Base-by-base conservation (phyloP, 2,113 vertebrate genomes). In the Mirza zaza region DNA sequence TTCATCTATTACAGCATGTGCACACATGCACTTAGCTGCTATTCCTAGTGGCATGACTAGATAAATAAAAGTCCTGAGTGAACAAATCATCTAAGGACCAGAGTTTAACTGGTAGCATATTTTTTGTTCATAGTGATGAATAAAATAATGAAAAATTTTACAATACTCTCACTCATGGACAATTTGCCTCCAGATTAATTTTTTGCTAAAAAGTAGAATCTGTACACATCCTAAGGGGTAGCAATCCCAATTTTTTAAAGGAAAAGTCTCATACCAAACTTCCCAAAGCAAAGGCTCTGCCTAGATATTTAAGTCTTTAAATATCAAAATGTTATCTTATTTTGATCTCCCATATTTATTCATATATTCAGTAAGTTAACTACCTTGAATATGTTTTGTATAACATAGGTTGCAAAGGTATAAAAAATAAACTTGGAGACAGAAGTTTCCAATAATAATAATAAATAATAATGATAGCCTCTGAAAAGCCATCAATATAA, bases 71-170 rank as follows among this genome's bases (percentile, higher is more conserved):
- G 25, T 5, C 36, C 39, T 77, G 17, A 8, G 15, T 57, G 15
- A 84, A 91, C 4, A 87, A 79, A 83, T 79, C 5, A 94, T 45
- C 18, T 29, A 97, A 73, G 18, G 9, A 73, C 17, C 34, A 71
- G 7, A 59, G 2, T 25, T 67, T 79, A 94, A 65, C 34, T 12
- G 5, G 2, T 77, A 82, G 42, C 39, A 29, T 77, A 52, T 68
- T 21, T 77, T 61, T 76, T 94, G 18, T 39, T 87, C 17, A 75
- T 63, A 71, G 18, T 39, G 29, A 50, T 29, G 36, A 1, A 61
- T 87, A 84, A 87, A 79, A 65, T 70, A 96, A 71, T 65, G 8
- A 39, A 71, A 2, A 20, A 73, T 71, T 87, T 92, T 88, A 94
- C 2, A 68, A 75, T 81, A 87, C 6, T 87, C 15, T 90, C 48